Conservation (phyloP, 2,888 invertebrate species). For the Argyresthia albistria region DNA sequence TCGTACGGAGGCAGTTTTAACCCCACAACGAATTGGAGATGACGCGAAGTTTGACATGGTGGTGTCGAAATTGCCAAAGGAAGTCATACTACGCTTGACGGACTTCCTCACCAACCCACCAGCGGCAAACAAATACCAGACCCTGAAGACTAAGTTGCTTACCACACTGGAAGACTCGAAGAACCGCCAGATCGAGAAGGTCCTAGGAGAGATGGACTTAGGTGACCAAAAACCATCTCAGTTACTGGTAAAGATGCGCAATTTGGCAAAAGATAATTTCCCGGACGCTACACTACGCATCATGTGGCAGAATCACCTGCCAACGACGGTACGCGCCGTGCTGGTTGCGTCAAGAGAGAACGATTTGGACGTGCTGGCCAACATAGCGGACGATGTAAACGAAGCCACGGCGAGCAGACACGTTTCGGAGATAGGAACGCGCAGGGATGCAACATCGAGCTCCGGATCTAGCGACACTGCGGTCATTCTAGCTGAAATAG, state of each 20-base stretch:
- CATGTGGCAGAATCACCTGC: constrained; percentile 5
- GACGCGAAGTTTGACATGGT: constrained; percentile 3
- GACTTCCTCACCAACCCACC: constrained; percentile 6
- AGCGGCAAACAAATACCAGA: neutral
- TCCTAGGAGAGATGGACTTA: constrained; percentile 6
- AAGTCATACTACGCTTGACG: constrained; percentile 1
- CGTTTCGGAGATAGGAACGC: neutral
- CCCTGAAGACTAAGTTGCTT: constrained; percentile 4
- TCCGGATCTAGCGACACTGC: no score
- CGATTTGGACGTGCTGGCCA: constrained; percentile 5
- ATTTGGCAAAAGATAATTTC: constrained; percentile 1
- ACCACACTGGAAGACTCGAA: constrained; percentile 3
- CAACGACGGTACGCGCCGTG: constrained; percentile 6
- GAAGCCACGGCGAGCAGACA: neutral
- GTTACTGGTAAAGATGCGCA: constrained; percentile 5
- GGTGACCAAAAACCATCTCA: constrained; percentile 8
- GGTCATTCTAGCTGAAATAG: no score
- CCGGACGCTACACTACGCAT: neutral
- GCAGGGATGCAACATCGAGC: no score
- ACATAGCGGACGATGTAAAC: constrained; percentile 6
- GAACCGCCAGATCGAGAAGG: constrained; percentile 2
- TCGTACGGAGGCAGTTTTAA: constrained; percentile 4
- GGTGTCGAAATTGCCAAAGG: constrained; percentile 1
- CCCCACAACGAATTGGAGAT: constrained; percentile 5
- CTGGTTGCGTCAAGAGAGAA: neutral